phyloP scores from a whole-genome alignment of 2,888 invertebrate species.

The Phania funesta region DNA sequence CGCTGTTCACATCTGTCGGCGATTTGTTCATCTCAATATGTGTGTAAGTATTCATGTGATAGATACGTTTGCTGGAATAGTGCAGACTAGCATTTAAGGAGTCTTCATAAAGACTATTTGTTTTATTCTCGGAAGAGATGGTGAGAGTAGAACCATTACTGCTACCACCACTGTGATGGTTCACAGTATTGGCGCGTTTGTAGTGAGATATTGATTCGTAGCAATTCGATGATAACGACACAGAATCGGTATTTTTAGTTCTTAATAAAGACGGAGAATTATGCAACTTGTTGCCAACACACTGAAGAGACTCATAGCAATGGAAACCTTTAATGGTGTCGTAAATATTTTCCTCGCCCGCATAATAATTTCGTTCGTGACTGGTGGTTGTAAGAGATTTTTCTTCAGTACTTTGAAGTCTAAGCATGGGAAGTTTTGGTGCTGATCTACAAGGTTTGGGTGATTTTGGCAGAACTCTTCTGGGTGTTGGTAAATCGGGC shows the following conservation, averaged over 20 bases:
- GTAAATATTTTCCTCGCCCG: conserved; percentile 83
- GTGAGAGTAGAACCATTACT: conserved; percentile 79
- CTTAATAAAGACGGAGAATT: conserved; percentile 39
- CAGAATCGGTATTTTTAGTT: conserved; percentile 69
- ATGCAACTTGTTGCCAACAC: conserved; percentile 40
- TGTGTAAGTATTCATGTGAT: conserved; percentile 23
- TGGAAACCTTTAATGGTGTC: conserved; percentile 83
- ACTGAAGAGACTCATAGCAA: conserved; percentile 76
- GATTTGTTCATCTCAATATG: conserved; percentile 58
- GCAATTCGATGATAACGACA: conserved; percentile 78
- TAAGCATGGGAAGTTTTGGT: conserved; percentile 68
- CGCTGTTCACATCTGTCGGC: conserved; percentile 66
- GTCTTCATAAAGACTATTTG: conserved; percentile 79
- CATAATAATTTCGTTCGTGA: conserved; percentile 69
- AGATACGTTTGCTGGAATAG: conserved; percentile 50
- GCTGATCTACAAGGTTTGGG: conserved; percentile 70
- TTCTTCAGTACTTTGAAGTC: conserved; percentile 15
- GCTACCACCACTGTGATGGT: conserved; percentile 69
- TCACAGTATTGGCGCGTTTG: conserved; percentile 60
- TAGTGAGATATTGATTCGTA: conserved; percentile 79
- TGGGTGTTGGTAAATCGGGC: conserved; percentile 76
- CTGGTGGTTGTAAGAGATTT: conserved; percentile 14
- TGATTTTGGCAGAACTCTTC: conserved; percentile 75
- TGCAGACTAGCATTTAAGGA: conserved; percentile 53
- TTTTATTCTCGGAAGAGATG: conserved; percentile 79